Conservation (phyloP, 37 sponge, comb jelly and placozoan genomes). For the Eunapius fragilis region DNA sequence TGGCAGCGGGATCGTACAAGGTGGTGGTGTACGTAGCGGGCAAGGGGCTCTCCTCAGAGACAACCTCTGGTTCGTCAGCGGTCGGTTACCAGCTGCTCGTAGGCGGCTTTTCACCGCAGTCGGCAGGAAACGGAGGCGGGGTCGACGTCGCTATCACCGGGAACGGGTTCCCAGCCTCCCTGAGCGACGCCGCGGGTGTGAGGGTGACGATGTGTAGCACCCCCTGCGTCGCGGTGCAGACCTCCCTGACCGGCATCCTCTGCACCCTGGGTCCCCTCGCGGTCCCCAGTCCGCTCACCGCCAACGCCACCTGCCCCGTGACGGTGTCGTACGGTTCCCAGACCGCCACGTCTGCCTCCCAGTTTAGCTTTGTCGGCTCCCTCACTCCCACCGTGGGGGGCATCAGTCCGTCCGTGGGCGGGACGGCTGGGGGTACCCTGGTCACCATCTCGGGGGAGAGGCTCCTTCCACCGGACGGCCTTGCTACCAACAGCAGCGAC, state of each 20-base stretch:
- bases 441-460: conserved; percentile 75
- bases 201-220: conserved; percentile 13
- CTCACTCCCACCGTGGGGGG: conserved; percentile 61
- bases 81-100: conserved; percentile 38
- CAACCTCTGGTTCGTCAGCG: neutral
- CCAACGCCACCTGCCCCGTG: neutral
- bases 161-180: conserved; percentile 42
- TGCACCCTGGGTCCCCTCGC: conserved; percentile 30
- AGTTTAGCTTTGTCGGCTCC: conserved; percentile 39
- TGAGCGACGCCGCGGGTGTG: neutral
- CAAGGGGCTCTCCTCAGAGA: conserved; percentile 36
- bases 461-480: conserved; percentile 38
- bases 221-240: conserved; percentile 7
- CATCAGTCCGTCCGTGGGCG: conserved; percentile 70
- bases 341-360: conserved; percentile 1
- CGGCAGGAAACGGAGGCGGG: conserved; percentile 78
- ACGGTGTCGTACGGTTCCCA: neutral
- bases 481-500: neutral
- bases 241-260: conserved; percentile 17
- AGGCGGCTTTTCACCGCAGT: conserved; percentile 36
- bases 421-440: conserved; percentile 91
- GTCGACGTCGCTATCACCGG: conserved; percentile 60
- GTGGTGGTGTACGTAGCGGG: conserved; percentile 38
- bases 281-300: neutral
- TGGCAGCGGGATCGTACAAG: conserved; percentile 40